Base-by-base conservation (phyloP, 2,113 vertebrate genomes). In the Struthidea cinerea region DNA sequence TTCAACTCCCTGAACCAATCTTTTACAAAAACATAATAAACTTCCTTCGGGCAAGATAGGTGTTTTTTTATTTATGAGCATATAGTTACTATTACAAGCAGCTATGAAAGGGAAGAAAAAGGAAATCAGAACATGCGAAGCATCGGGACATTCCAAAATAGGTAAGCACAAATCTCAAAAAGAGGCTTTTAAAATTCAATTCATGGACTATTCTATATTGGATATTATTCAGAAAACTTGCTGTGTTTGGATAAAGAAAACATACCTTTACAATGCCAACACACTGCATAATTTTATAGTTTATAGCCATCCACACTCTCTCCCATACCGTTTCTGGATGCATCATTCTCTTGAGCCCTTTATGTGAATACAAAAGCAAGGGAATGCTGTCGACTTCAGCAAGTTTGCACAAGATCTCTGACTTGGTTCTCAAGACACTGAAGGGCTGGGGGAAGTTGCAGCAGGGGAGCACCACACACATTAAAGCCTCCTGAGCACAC, bases 11-110 rank as follows among this genome's bases (percentile, higher is more conserved):
- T 47, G 37, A 86, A 85, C 49, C 49, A 87, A 80, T 73, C 50
- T 87, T 89, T 76, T 85, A 77, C 55, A 80, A 92, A 93, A 83
- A 78, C 77, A 93, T 78, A 89, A 77, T 84, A 85, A 89, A 82
- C 32, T 78, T 89, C 59, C 80, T 96, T 77, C 82, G 77, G 73
- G 84, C 61, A 91, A 91, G 41, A 79, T 7, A 88, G 52, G 3
- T 82, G 4, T 0, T 2, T 14, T 61, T 88, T 92, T 68, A 91
- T 96, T 95, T 94, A 96, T 95, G 84, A 87, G 68, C 19, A 50
- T 69, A 56, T 35, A 70, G 41, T 95, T 96, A 92, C 89, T 85
- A 95, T 82, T 90, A 93, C 37, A 96, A 94, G 55, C 44, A 92
- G 33, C 76, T 84, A 28, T 8, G 41, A 78, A 92, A 94, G 23